Conservation (phyloP, 1,140 invertebrate genomes). For the Orchesella cincta region DNA sequence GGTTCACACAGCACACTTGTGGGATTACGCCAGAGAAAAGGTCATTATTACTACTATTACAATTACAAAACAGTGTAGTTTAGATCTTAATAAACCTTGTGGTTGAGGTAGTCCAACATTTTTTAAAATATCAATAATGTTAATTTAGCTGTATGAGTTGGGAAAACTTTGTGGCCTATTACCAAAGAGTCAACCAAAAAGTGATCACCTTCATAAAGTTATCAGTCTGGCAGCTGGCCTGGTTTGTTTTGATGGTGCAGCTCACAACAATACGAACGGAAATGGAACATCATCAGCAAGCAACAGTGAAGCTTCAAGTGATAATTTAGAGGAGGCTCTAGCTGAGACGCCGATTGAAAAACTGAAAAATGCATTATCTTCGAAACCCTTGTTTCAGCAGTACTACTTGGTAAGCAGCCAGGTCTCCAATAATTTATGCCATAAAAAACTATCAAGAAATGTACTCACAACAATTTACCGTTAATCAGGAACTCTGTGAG, state of each 20-base stretch:
- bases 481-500: slow-evolving; percentile 75
- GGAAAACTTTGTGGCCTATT: slow-evolving; percentile 89
- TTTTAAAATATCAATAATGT: slow-evolving; percentile 31
- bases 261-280: slow-evolving; percentile 8
- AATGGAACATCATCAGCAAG: background rate
- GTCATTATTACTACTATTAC: slow-evolving; percentile 58
- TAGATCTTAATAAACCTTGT: slow-evolving; percentile 13
- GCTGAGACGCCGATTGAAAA: slow-evolving; percentile 71
- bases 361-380: slow-evolving; percentile 86
- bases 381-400: slow-evolving; percentile 83
- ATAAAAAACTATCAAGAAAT: background rate
- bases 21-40: slow-evolving; percentile 91
- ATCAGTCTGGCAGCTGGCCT: slow-evolving; percentile 87
- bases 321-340: background rate
- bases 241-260: slow-evolving; percentile 53
- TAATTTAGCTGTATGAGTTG: slow-evolving; percentile 72
- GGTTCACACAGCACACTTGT: slow-evolving; percentile 81
- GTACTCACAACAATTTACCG: background rate
- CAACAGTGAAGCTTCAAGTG: background rate
- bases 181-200: slow-evolving; percentile 74
- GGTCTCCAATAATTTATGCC: background rate
- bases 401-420: slow-evolving; percentile 74
- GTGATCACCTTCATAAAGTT: slow-evolving; percentile 84
- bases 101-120: no score
- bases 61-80: background rate